Evolutionary conservation across 2,797 vertebrate species (phyloP).

Genomic region (Sarcoramphus papa): DNA sequence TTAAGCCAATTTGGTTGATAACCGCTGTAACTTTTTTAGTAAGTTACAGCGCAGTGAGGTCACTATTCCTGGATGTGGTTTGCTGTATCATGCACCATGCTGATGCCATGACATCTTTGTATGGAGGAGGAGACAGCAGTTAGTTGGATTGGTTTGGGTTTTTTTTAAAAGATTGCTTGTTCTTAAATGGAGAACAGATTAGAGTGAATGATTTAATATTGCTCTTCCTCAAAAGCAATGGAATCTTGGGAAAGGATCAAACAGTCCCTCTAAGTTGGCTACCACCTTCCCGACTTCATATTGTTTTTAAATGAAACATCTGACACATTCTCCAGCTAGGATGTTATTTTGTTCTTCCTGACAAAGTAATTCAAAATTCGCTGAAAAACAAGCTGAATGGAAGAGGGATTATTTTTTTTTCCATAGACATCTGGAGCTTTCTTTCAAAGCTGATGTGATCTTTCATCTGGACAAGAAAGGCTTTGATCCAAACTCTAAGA

Average conservation of each 20-base stretch:
- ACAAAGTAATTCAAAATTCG: conserved; percentile 46
- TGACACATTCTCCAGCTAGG: conserved; percentile 26
- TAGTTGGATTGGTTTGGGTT: neutral
- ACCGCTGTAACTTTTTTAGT: conserved; percentile 44
- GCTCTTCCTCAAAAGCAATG: conserved; percentile 40
- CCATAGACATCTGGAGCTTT: conserved; percentile 47
- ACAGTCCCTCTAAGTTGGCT: conserved; percentile 27
- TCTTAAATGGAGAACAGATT: conserved; percentile 27
- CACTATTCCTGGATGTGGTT: conserved; percentile 51
- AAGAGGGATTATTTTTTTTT: neutral
- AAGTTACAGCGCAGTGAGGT: conserved; percentile 24
- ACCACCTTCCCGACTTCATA: conserved; percentile 13
- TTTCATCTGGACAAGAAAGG: conserved; percentile 56
- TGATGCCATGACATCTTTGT: neutral
- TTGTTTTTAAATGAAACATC: conserved; percentile 61
- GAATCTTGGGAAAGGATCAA: conserved; percentile 54
- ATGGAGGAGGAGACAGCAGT: neutral
- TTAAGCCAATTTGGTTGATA: conserved; percentile 38
- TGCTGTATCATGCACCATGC: neutral
- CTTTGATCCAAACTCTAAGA: conserved; percentile 58
- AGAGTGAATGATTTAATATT: conserved; percentile 39
- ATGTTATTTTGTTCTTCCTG: conserved; percentile 51
- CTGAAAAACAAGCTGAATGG: conserved; percentile 34
- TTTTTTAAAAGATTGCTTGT: neutral
- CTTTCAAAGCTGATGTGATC: conserved; percentile 53